Evolutionary conservation across 2,797 vertebrate species (phyloP).

Genomic region (Pangasius larnaudii): DNA sequence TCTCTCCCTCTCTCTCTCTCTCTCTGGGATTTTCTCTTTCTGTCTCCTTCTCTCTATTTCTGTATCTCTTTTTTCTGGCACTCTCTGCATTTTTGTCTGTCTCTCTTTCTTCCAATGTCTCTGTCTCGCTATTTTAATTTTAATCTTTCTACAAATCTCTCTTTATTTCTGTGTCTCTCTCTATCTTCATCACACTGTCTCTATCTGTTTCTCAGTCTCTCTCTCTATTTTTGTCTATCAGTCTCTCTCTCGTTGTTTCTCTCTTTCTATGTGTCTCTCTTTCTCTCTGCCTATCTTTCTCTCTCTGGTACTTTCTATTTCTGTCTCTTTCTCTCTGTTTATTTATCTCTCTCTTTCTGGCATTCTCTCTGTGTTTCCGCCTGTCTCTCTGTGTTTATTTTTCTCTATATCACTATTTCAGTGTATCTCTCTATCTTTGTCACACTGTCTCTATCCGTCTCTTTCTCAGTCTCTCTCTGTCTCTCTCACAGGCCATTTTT

Average conservation of each 20-base stretch:
- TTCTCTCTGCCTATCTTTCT: too few species aligned
- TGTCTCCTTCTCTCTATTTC: slow-evolving; percentile 47
- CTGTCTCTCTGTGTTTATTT: neutral
- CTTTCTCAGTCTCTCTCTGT: neutral
- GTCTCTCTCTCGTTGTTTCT: neutral
- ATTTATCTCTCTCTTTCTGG: neutral
- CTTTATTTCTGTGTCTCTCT: neutral
- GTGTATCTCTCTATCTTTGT: slow-evolving; percentile 15
- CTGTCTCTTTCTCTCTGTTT: neutral
- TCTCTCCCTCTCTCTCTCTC: slow-evolving; percentile 31
- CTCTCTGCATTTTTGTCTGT: slow-evolving; percentile 38
- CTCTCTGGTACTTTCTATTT: slow-evolving; percentile 21
- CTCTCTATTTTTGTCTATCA: neutral
- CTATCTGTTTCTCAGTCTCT: neutral
- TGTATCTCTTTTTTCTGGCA: slow-evolving; percentile 4
- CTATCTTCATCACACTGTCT: neutral
- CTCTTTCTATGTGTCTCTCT: neutral
- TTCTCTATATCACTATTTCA: slow-evolving; percentile 53
- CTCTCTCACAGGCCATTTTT: neutral
- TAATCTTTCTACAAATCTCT: neutral
- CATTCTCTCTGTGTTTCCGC: neutral
- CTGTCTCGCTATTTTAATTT: neutral
- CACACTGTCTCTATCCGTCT: neutral
- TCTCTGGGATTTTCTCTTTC: slow-evolving; percentile 8
- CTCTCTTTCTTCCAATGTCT: slow-evolving; percentile 20